These are phyloP conservation scores for Chymomyza amoena DNA, from an alignment of 2,888 invertebrate species.

Conservation along the genomic window DNA sequence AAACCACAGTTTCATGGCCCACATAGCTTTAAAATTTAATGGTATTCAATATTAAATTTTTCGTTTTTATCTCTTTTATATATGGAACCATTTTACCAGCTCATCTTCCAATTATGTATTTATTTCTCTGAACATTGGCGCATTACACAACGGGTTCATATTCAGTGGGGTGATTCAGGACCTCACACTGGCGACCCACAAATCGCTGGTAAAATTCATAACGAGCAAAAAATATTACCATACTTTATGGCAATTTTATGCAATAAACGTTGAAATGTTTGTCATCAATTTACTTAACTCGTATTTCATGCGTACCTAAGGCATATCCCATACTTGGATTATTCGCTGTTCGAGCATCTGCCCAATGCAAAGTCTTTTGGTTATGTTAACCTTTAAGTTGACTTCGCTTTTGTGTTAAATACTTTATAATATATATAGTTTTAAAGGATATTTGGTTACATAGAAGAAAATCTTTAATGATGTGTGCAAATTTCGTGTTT, in stretches of 20 bases:
- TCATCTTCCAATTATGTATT: not conserved
- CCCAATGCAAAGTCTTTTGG: too few relatives aligned
- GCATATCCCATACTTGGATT: not conserved
- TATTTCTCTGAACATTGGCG: not conserved
- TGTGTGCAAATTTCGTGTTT: too few relatives aligned
- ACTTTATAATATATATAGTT: too few relatives aligned
- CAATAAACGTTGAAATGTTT: conserved; percentile 71
- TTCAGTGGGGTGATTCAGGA: not conserved
- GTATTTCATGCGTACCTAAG: conserved; percentile 66
- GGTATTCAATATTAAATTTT: too few relatives aligned
- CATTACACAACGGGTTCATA: not conserved
- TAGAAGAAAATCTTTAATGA: too few relatives aligned
- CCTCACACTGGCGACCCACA: not conserved
- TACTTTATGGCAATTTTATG: conserved; percentile 72
- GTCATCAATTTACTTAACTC: conserved; percentile 71
- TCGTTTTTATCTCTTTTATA: not conserved
- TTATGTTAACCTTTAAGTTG: too few relatives aligned
- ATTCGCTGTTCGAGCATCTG: too few relatives aligned
- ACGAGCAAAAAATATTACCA: conserved; percentile 50
- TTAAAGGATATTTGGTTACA: too few relatives aligned
- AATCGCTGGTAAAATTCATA: conserved; percentile 35
- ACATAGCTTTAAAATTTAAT: not conserved
- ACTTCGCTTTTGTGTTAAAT: too few relatives aligned
- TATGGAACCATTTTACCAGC: not conserved
- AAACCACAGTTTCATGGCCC: too few relatives aligned